phyloP scores from a whole-genome alignment of 1,140 invertebrate genomes.

The Trichogramma pretiosum region DNA sequence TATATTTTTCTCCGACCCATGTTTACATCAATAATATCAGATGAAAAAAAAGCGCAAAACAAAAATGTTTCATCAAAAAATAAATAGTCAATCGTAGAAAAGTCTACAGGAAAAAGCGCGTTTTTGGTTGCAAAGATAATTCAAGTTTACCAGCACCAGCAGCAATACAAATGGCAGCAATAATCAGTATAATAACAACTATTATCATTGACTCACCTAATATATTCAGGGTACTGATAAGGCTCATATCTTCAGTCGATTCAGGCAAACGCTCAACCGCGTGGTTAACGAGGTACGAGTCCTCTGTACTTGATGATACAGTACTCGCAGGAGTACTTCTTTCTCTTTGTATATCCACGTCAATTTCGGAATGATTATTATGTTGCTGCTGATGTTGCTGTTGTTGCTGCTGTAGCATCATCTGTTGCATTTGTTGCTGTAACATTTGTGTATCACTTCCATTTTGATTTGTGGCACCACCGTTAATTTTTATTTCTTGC shows the following conservation, averaged over 20 bases:
- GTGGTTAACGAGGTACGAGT: conserved; percentile 25
- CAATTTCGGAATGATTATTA: conserved; percentile 36
- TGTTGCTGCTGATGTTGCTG: conserved; percentile 19
- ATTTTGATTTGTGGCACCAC: conserved; percentile 29
- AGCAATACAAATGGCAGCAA: too few relatives aligned
- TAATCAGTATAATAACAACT: conserved; percentile 10
- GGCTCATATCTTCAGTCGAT: conserved; percentile 34
- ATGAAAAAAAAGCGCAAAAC: too few relatives aligned
- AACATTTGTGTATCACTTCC: conserved; percentile 27
- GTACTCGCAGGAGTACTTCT: conserved; percentile 41
- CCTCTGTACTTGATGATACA: conserved; percentile 39
- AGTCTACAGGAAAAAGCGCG: too few relatives aligned
- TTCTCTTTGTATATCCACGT: conserved; percentile 35
- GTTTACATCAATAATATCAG: too few relatives aligned
- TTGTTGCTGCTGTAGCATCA: conserved; percentile 26
- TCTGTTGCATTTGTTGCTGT: conserved; percentile 30
- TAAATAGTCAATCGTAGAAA: too few relatives aligned
- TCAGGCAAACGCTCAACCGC: conserved; percentile 31
- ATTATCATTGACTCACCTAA: conserved; percentile 32
- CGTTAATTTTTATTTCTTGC: conserved; percentile 39
- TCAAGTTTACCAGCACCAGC: too few relatives aligned
- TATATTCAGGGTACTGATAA: too few relatives aligned
- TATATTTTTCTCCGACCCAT: too few relatives aligned
- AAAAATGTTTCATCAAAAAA: too few relatives aligned
- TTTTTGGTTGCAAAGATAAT: too few relatives aligned